phyloP scores from a whole-genome alignment of 2,888 invertebrate genomes.

The Diplolepis rosae region DNA sequence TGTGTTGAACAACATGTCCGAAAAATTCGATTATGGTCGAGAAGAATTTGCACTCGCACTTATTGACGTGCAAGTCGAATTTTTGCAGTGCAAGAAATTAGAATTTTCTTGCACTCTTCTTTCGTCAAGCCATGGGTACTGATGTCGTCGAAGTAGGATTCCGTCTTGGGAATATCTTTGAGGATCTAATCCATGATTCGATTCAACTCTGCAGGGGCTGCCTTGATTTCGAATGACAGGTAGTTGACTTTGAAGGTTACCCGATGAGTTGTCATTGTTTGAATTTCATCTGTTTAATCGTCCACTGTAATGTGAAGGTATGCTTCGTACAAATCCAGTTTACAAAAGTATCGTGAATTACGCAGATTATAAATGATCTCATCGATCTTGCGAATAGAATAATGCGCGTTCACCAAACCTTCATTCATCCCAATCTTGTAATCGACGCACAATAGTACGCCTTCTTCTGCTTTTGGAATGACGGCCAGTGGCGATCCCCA shows the following conservation, averaged over 20 bases:
- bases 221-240: constrained; percentile 37
- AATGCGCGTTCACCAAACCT: constrained; percentile 33
- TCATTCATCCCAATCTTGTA: constrained; percentile 36
- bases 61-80: constrained; percentile 34
- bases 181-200: constrained; percentile 36
- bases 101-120: constrained; percentile 28
- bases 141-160: constrained; percentile 41
- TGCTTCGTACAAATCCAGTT: constrained; percentile 34
- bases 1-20: constrained; percentile 33
- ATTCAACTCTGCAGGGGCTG: constrained; percentile 38
- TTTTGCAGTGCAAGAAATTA: background rate
- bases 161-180: constrained; percentile 29
- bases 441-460: constrained; percentile 34
- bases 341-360: constrained; percentile 33
- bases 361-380: constrained; percentile 33
- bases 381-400: constrained; percentile 34
- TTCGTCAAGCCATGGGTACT: constrained; percentile 34
- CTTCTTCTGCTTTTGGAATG: constrained; percentile 29
- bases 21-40: constrained; percentile 33
- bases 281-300: constrained; percentile 36
- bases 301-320: constrained; percentile 38
- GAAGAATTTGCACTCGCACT: constrained; percentile 32
- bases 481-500: constrained; percentile 35
- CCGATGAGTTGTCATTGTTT: constrained; percentile 39
- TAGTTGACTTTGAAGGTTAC: constrained; percentile 34